phyloP scores from a whole-genome alignment of 2,113 vertebrate species.

The Tetrax tetrax region DNA sequence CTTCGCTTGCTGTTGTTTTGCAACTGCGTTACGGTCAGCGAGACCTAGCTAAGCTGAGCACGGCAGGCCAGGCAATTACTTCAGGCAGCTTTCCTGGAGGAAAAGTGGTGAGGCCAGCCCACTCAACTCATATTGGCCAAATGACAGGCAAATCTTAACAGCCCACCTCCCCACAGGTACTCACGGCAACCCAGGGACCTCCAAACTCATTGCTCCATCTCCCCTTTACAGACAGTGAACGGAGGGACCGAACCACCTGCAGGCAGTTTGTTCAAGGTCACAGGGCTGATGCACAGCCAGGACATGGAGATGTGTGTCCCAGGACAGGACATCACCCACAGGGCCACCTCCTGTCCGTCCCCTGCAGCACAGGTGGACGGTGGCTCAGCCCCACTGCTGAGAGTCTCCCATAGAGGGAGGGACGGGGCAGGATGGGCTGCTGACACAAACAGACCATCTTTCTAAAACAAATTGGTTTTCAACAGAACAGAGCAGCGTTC shows the following conservation, averaged over 20 bases:
- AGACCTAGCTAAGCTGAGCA: background rate
- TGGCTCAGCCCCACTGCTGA: background rate
- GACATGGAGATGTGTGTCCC: background rate
- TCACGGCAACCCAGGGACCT: background rate
- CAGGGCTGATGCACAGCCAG: background rate
- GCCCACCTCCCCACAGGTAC: background rate
- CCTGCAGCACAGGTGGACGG: background rate
- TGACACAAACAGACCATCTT: background rate
- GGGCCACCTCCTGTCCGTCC: background rate
- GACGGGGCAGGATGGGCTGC: background rate
- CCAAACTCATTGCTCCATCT: background rate
- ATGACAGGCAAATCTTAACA: background rate
- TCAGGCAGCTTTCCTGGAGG: background rate
- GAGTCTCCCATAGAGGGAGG: background rate
- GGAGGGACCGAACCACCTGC: background rate
- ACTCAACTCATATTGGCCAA: background rate
- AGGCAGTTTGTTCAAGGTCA: background rate
- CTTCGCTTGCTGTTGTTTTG: background rate
- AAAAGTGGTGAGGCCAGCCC: background rate
- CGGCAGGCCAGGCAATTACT: background rate
- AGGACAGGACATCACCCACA: accelerated
- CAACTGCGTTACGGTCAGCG: background rate
- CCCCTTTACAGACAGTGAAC: background rate
- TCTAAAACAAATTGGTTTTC: slow-evolving; percentile 25
- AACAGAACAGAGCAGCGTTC: background rate